A percentile compares a stretch with the other conserved stretches of the same genome.
Conservation (phyloP, 2,888 invertebrate species). For the Malthinus seriepunctatus region DNA sequence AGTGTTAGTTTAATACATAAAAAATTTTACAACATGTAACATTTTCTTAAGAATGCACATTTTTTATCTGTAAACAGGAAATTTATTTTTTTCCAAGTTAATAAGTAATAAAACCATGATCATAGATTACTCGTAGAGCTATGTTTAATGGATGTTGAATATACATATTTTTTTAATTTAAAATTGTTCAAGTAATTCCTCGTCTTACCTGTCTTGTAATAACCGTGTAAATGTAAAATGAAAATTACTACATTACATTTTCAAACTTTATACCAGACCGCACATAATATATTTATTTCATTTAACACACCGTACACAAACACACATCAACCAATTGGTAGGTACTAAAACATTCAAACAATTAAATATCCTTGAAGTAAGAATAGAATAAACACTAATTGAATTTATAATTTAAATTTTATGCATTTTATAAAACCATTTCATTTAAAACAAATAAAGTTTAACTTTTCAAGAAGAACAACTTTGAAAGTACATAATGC, state of each 20-base stretch:
- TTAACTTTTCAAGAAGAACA: no score
- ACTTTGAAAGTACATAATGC: no score
- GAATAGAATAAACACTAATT: conserved; percentile 4
- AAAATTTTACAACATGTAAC: no score
- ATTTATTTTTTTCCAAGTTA: no score
- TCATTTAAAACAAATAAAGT: no score
- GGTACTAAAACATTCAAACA: conserved; percentile 12
- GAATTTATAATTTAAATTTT: conserved; percentile 17
- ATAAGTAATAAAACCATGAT: no score
- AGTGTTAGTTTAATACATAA: no score
- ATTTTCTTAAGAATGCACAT: no score
- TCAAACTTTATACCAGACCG: conserved; percentile 11
- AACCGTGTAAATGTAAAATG: conserved; percentile 13
- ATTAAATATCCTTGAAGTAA: conserved; percentile 2
- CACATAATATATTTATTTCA: conserved; percentile 10
- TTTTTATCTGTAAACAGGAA: no score
- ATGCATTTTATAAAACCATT: background rate
- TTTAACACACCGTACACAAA: conserved; percentile 4
- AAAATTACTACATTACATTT: conserved; percentile 18
- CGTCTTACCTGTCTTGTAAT: conserved; percentile 10
- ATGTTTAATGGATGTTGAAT: no score
- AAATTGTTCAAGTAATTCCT: background rate
- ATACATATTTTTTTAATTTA: no score
- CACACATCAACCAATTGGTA: conserved; percentile 5
- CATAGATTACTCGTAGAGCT: no score